Percentiles rank a stretch among this genome's conserved stretches.
Evolutionary conservation across 1,140 invertebrate species (phyloP).

Genomic region (Capitella teleta): DNA sequence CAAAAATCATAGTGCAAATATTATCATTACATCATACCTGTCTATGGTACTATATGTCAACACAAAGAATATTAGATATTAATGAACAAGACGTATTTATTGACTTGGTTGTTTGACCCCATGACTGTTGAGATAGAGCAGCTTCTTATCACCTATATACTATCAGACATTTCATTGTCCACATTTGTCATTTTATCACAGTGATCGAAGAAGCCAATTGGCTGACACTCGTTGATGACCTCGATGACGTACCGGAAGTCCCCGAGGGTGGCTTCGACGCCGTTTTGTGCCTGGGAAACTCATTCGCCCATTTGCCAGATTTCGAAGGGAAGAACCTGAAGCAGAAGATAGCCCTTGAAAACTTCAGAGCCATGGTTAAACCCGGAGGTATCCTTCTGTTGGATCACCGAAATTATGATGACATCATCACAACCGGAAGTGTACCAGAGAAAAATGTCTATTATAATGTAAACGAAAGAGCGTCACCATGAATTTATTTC

Average conservation of each 20-base stretch:
- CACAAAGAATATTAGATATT: no score
- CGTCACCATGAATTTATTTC: not conserved
- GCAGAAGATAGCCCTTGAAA: constrained; percentile 59
- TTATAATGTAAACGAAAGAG: constrained; percentile 60
- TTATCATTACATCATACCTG: no score
- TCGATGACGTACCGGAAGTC: constrained; percentile 40
- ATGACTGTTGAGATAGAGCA: no score
- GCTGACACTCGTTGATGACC: constrained; percentile 48
- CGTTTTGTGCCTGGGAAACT: constrained; percentile 75
- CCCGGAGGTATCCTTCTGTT: constrained; percentile 72
- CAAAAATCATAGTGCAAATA: no score
- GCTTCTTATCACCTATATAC: no score
- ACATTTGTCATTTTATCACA: constrained; percentile 13
- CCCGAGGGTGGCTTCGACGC: constrained; percentile 32
- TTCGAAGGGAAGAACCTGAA: constrained; percentile 62
- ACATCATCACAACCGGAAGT: constrained; percentile 59
- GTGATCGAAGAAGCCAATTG: constrained; percentile 44
- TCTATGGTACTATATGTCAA: no score
- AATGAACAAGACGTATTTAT: no score
- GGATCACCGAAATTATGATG: constrained; percentile 78
- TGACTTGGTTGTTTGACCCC: no score
- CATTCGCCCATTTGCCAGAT: constrained; percentile 75
- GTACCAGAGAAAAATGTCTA: constrained; percentile 71
- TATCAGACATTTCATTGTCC: not conserved
- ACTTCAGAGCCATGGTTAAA: constrained; percentile 69